A percentile compares a stretch with the other conserved stretches of the same genome.
phyloP scores from a whole-genome alignment of 2,113 vertebrate species.

The Struthio camelus region DNA sequence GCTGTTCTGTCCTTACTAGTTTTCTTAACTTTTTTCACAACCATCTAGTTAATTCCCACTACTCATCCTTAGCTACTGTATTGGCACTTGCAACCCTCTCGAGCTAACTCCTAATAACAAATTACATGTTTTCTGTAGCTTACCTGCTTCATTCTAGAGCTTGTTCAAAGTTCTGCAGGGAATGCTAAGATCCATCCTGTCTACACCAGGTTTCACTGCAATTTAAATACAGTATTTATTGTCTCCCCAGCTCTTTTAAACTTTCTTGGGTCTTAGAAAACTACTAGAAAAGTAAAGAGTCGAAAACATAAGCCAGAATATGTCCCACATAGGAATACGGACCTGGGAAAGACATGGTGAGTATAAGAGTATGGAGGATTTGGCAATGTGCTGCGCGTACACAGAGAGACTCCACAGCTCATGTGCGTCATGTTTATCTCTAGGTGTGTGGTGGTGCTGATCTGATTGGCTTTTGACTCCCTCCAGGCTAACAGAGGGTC shows the following conservation, averaged over 20 bases:
- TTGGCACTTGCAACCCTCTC: neutral
- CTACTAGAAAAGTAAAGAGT: neutral
- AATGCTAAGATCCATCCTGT: neutral
- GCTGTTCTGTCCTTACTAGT: neutral
- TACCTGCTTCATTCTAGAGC: neutral
- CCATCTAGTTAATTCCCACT: neutral
- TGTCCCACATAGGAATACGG: neutral
- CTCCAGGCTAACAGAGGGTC: neutral
- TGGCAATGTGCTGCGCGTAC: neutral
- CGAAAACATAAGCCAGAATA: neutral
- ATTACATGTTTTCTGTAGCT: neutral
- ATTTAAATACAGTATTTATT: neutral
- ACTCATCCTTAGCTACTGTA: neutral
- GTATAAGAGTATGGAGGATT: neutral
- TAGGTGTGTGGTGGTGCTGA: accelerated
- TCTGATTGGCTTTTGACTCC: neutral
- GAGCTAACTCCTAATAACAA: neutral
- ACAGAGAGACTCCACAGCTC: neutral
- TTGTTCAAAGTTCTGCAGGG: neutral
- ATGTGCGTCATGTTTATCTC: neutral
- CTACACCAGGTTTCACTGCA: neutral
- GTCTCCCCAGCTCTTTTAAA: neutral
- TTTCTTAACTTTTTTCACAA: neutral
- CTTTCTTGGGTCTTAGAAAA: neutral
- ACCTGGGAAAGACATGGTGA: neutral